Conservation (phyloP, 2,888 invertebrate genomes). For the Mesorhabditis sp. region DNA sequence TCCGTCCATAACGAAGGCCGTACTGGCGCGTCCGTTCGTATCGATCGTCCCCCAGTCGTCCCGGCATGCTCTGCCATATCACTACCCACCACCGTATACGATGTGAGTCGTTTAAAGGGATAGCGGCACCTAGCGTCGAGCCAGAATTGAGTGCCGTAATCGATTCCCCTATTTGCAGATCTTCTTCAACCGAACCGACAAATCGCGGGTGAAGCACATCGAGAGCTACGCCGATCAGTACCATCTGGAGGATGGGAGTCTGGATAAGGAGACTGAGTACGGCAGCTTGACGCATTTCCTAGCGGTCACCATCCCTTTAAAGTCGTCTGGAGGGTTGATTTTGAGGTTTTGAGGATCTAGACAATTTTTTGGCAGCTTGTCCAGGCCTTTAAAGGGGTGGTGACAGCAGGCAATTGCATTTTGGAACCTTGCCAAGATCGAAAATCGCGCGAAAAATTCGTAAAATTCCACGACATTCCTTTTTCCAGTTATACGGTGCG, state of each 20-base stretch:
- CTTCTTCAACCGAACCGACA: conserved; percentile 49
- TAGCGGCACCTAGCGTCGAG: no score
- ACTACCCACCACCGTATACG: conserved; percentile 53
- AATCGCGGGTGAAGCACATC: conserved; percentile 51
- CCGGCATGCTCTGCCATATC: conserved; percentile 43
- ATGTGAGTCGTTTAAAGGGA: conserved; percentile 15
- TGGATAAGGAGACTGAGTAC: conserved; percentile 56
- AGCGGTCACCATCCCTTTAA: no score
- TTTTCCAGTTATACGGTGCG: conserved; percentile 39
- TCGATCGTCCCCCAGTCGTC: conserved; percentile 27
- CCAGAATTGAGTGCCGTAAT: not conserved
- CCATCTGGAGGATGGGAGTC: conserved; percentile 54
- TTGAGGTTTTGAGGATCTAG: no score
- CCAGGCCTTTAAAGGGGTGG: no score
- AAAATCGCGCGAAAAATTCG: no score
- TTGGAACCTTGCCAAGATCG: no score
- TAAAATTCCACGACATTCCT: not conserved
- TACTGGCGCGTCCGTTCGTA: conserved; percentile 47
- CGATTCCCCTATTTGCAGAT: conserved; percentile 18
- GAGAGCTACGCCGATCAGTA: conserved; percentile 36
- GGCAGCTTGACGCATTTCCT: conserved; percentile 11
- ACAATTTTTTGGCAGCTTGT: no score
- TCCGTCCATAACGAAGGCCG: conserved; percentile 52
- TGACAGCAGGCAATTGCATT: no score
- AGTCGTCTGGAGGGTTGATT: no score